Evolutionary conservation across 2,797 vertebrate genomes (phyloP), one percentile per base, ranked within the genome.

Genomic region (Pampus argenteus): DNA sequence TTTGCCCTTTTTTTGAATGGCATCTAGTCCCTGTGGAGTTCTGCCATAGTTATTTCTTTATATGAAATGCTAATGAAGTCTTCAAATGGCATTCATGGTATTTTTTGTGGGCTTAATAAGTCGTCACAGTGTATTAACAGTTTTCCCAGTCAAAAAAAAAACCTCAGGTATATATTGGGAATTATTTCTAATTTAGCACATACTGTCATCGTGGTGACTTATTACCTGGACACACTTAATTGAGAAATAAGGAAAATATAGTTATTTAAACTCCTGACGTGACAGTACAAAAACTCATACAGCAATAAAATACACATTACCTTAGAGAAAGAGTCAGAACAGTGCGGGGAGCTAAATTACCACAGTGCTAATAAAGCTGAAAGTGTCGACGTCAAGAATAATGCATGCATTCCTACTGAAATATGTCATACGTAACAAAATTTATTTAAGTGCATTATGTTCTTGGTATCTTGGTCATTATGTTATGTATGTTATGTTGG

Each of bases 1-100:
- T 84, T 79, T 83, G 76, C 36, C 74, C 74, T 79, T 80, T 75
- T 75, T 77, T 66, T 66, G 68, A 89, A 82, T 79, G 66, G 66
- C 69, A 84, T 65, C 6, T 57, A 15, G 70, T 73, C 79, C 67
- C 72, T 2, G 65, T 65, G 75, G 83, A 79, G 76, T 56, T 31
- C 63, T 76, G 75, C 57, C 50, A 69, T 62, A 49, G 56, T 64
- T 75, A 77, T 71, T 79, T 71, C n/a, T 56, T 64, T 17, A 47
- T 47, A 20, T 52, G 47, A 84, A 79, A 82, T 76, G 68, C 72
- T 71, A 70, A 69, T 78, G 25, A 3, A 2, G 51, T 73, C 76
- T 72, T 76, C 29, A 77, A 50, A 79, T 66, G 63, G 26, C 48
- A 58, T 54, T 68, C 48, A 47, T 25, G 71, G 38, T 64, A 49